A percentile compares a stretch with the other conserved stretches of the same genome.
These are phyloP conservation scores for Macrosiphum euphorbiae DNA, from an alignment of 2,888 invertebrate species.

Conservation along the genomic window DNA sequence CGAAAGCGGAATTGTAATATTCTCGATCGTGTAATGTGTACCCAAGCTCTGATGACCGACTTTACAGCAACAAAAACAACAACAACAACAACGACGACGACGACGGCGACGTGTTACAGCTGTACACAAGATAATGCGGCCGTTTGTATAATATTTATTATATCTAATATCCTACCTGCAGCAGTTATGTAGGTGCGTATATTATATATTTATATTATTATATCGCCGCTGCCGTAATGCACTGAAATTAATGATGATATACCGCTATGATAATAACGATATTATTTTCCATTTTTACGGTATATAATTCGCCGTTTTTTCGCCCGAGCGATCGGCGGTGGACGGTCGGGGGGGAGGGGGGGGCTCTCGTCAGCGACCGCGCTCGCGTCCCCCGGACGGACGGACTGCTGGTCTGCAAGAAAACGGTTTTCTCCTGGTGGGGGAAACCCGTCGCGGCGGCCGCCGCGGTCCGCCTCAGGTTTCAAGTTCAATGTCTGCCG, in stretches of 20 bases:
- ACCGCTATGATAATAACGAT: conserved; percentile 50
- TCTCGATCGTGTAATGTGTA: not conserved
- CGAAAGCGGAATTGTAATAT: not conserved
- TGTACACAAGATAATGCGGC: not conserved
- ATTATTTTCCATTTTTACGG: conserved; percentile 31
- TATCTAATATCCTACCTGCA: not conserved
- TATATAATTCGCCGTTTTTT: conserved; percentile 33
- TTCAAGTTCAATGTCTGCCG: conserved; percentile 64
- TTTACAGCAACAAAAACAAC: not conserved
- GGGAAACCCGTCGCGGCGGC: not conserved
- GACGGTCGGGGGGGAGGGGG: not conserved
- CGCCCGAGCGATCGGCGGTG: not conserved
- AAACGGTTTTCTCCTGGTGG: conserved; percentile 42
- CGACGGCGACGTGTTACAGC: not conserved
- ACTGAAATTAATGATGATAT: not conserved
- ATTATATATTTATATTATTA: conserved; percentile 3
- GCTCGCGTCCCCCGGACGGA: not conserved
- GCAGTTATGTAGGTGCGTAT: not conserved
- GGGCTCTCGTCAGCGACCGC: not conserved
- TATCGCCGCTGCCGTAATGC: not conserved
- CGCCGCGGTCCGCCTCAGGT: conserved; percentile 41
- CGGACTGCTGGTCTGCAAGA: not conserved
- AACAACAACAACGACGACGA: not conserved
- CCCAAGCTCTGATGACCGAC: not conserved
- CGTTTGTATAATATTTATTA: not conserved